Base-by-base conservation (phyloP, 1,140 invertebrate genomes). In the Bombus confusus region DNA sequence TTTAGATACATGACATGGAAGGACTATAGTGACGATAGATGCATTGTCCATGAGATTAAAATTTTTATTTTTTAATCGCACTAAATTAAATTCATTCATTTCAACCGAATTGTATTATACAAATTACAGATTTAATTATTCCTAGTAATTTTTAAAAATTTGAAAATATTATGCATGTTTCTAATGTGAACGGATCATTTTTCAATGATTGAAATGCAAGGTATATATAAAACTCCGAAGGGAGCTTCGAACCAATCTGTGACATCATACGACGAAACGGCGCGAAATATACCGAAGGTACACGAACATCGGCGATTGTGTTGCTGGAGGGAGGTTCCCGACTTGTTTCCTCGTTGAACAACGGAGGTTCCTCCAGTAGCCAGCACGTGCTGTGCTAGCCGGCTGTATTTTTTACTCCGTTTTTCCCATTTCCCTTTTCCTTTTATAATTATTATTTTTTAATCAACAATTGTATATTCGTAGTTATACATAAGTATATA, bases 351-450 rank as follows among this genome's bases (percentile, higher is more conserved):
- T 85, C 81, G 74, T 69, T 80, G 76, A 87, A 62, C 76, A 64
- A 86, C 88, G 80, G 82, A 80, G 47, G 59, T 37, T 76, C 84
- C 83, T 87, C 88, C 91, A 93, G 92, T 92, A 91, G 92, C 92
- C 91, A 92, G 92, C 93, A 93, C 91, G 92, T 93, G 93, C 93
- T 93, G 92, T 79, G 88, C 91, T 92, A 90, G 88, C 89, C 92
- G 86, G 87, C 85, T 82, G 86, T 80, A 80, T 74, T 80, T 83
- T 84, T 91, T 85, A 66, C 76, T 91, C 83, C 86, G 82, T 87
- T 90, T 80, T 76, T 75, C 81, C 82, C 80, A 66, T 69, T 83
- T 86, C 75, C 78, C 43, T 77, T 85, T 80, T 84, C 74, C 79
- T 75, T 87, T 87, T 80, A 83, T 59, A 74, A 74, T 71, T 83